phyloP scores from a whole-genome alignment of 2,888 invertebrate species.

The Agonopterix arenella region DNA sequence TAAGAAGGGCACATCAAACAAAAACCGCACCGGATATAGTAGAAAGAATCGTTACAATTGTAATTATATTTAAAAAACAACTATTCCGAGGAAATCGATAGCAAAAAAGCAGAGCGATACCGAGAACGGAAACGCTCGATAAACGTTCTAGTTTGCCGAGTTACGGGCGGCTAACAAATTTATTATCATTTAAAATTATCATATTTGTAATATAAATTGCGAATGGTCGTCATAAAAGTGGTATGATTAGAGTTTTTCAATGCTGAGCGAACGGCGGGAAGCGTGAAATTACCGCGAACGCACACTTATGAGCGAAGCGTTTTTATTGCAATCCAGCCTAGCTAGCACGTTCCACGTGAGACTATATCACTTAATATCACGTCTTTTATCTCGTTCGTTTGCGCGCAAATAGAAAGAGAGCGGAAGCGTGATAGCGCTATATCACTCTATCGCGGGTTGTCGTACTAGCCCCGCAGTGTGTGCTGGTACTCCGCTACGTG shows the following conservation, averaged over 20 bases:
- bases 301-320: conserved; percentile 19
- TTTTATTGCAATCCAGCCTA: conserved; percentile 20
- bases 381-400: too few relatives aligned
- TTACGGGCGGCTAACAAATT: conserved; percentile 36
- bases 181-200: conserved; percentile 56
- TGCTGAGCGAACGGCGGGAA: conserved; percentile 33
- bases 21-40: conserved; percentile 8
- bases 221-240: conserved; percentile 40
- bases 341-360: too few relatives aligned
- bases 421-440: too few relatives aligned
- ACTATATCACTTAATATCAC: too few relatives aligned
- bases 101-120: conserved; percentile 40
- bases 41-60: conserved; percentile 23
- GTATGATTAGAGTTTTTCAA: conserved; percentile 54
- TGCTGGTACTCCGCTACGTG: background rate
- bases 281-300: conserved; percentile 55
- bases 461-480: too few relatives aligned
- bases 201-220: conserved; percentile 52
- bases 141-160: conserved; percentile 46
- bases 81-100: conserved; percentile 52
- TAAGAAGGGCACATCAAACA: conserved; percentile 9
- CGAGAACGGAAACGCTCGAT: conserved; percentile 56
- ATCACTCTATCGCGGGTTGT: too few relatives aligned
- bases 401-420: too few relatives aligned
- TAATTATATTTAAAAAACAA: conserved; percentile 33